Evolutionary conservation across 2,113 vertebrate species (phyloP), one percentile per base, ranked within the genome.

Genomic region (Callionymus lyra): DNA sequence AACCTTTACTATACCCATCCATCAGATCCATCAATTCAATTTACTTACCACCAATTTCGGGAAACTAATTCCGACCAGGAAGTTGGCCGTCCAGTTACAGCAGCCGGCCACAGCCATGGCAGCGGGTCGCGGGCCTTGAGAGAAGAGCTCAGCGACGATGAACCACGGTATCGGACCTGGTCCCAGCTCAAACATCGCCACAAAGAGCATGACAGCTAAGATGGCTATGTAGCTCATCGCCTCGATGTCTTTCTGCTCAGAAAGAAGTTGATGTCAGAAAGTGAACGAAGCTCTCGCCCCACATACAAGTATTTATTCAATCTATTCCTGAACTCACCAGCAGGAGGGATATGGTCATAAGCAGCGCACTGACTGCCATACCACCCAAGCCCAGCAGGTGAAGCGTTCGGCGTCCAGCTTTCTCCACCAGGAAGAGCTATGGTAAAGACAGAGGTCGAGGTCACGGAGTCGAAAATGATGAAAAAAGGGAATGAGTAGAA

Each of bases 101-200:
- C 88, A 96, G 16, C 93, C 92, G 6, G 95, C 90, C 31, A 98
- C 87, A 0, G 93, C 95, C 89, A 98, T 84, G 11, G 95, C 95
- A 1, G 91, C 87, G 1, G 94, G 92, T 1, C 95, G 86, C 1
- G 93, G 93, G 6, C 95, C 95, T 74, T 97, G 95, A 45, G 91
- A 93, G 72, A 98, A 98, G 11, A 98, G 88, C 48, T 98, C 93
- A 0, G 94, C 91, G 73, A 98, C 93, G 0, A 98, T 98, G 76
- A 98, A 98, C 94, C 94, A 98, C 0, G 94, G 94, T 50, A 98
- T 98, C 10, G 94, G 94, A 4, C 94, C 94, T 0, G 94, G 94
- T 1, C 94, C 94, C 65, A 98, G 59, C 76, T 98, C 94, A 68
- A 98, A 98, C 38, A 98, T 85, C 2, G 94, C 94, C 70, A 98